These are phyloP conservation scores for Corapipo altera DNA, from an alignment of 2,113 vertebrate genomes.

Conservation along the genomic window DNA sequence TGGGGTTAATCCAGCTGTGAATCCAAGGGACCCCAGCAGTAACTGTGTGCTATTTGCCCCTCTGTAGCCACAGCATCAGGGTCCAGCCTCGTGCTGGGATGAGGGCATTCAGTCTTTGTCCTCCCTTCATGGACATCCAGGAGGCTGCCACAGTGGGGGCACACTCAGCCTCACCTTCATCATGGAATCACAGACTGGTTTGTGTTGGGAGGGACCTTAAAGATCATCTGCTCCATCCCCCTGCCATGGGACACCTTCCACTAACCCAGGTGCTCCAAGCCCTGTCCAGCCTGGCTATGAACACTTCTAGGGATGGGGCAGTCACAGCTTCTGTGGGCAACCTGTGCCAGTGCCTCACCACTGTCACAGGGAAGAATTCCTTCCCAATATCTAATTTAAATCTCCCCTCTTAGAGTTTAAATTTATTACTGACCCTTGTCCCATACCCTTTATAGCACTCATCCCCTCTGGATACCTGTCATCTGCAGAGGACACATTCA, in stretches of 20 bases:
- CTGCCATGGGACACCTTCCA: neutral
- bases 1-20: neutral
- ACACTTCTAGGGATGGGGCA: neutral
- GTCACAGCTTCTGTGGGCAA: neutral
- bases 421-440: neutral
- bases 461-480: slow-evolving; percentile 35
- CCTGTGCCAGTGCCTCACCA: neutral
- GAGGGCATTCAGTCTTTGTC: neutral
- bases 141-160: neutral
- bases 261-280: neutral
- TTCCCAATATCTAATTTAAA: neutral
- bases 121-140: neutral
- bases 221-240: neutral
- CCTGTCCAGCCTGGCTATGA: neutral
- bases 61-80: neutral
- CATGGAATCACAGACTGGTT: neutral
- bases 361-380: neutral
- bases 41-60: neutral
- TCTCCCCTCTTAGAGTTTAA: neutral
- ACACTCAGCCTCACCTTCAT: neutral
- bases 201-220: neutral
- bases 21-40: neutral
- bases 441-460: neutral
- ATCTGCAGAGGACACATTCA: neutral
- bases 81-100: neutral